phyloP scores from a whole-genome alignment of 2,888 invertebrate genomes.

The Alloplasta piceator region DNA sequence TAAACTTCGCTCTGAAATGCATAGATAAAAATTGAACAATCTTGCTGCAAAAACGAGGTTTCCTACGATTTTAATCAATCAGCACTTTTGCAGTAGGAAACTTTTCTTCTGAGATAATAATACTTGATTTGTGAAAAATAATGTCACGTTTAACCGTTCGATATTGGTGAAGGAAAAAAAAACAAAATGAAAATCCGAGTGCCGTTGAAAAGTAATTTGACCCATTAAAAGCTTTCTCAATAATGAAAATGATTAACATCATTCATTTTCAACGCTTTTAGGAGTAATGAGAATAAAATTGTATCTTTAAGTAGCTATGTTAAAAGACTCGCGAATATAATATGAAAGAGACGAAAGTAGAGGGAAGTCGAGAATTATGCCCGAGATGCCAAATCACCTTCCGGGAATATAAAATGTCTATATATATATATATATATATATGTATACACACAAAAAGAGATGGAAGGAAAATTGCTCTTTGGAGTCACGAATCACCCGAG shows the following conservation, averaged over 20 bases:
- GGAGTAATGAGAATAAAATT: slow-evolving; percentile 26
- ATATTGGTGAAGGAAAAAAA: no score
- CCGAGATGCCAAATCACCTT: slow-evolving; percentile 34
- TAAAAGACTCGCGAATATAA: slow-evolving; percentile 43
- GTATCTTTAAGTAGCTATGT: slow-evolving; percentile 48
- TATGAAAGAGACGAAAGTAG: slow-evolving; percentile 36
- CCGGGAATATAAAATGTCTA: slow-evolving; percentile 13
- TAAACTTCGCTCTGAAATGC: no score
- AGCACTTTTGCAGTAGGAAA: no score
- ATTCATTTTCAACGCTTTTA: slow-evolving; percentile 13
- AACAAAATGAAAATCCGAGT: no score
- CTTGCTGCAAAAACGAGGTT: no score
- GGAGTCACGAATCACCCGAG: slow-evolving; percentile 46
- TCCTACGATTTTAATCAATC: no score
- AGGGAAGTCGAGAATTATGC: slow-evolving; percentile 59
- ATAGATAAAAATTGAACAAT: no score
- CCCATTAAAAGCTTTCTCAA: background rate
- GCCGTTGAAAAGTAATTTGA: no score
- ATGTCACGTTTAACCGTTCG: no score
- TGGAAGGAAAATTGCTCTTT: slow-evolving; percentile 38
- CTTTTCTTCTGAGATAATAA: no score
- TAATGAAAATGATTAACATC: slow-evolving; percentile 1
- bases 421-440: slow-evolving; percentile 31
- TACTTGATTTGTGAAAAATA: no score
- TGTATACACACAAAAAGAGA: slow-evolving; percentile 27